Conservation (phyloP, 2,113 vertebrate genomes). For the Ia io region DNA sequence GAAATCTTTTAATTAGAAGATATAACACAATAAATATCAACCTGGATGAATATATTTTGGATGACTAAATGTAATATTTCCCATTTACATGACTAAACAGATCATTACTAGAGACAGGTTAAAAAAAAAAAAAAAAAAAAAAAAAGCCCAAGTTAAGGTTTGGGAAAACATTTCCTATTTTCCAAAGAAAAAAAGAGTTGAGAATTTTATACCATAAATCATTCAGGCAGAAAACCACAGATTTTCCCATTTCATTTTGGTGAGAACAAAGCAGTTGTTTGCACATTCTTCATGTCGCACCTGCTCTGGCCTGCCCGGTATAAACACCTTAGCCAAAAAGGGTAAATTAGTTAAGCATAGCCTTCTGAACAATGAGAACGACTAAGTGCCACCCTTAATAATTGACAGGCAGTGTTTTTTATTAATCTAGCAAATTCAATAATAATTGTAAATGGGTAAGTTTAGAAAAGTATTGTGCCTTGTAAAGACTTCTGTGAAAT, state of each 20-base stretch:
- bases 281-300: slow-evolving; percentile 29
- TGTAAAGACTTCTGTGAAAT: slow-evolving; percentile 70
- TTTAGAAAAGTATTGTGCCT: slow-evolving; percentile 69
- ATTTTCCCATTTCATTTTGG: slow-evolving; percentile 29
- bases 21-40: slow-evolving; percentile 96
- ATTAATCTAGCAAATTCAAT: slow-evolving; percentile 59
- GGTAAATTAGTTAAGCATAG: slow-evolving; percentile 27
- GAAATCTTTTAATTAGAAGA: slow-evolving; percentile 86
- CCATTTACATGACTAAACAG: slow-evolving; percentile 73
- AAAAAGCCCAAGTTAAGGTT: neutral
- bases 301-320: slow-evolving; percentile 58
- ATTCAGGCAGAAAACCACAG: slow-evolving; percentile 59
- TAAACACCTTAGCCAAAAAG: slow-evolving; percentile 48
- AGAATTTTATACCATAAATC: slow-evolving; percentile 51
- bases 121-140: neutral
- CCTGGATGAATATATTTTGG: slow-evolving; percentile 93
- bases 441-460: slow-evolving; percentile 65
- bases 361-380: neutral
- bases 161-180: slow-evolving; percentile 23
- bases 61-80: slow-evolving; percentile 79
- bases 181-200: neutral
- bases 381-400: slow-evolving; percentile 33
- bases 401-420: slow-evolving; percentile 52
- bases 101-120: neutral
- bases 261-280: slow-evolving; percentile 59